Percentiles rank a stretch among this genome's conserved stretches.
phyloP scores from a whole-genome alignment of 2,797 vertebrate species.

The Halcyon chelicuti region DNA sequence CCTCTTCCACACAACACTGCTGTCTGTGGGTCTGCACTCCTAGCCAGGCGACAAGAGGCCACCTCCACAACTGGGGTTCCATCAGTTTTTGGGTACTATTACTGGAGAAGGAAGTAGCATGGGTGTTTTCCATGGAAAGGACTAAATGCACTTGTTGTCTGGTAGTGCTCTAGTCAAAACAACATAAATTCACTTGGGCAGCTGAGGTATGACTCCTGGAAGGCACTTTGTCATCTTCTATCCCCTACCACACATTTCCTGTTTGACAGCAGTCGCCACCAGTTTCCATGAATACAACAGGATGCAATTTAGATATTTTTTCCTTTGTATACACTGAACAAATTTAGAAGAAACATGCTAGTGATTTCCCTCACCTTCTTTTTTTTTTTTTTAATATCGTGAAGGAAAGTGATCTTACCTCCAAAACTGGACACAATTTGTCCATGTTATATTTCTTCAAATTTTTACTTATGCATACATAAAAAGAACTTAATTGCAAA shows the following conservation, averaged over 20 bases:
- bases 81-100: rapidly evolving
- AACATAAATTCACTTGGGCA: neutral
- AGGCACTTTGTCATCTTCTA: neutral
- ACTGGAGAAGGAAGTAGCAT: neutral
- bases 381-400: neutral
- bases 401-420: neutral
- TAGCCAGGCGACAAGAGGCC: neutral
- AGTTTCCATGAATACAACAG: neutral
- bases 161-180: neutral
- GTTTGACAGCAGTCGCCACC: neutral
- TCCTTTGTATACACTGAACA: neutral
- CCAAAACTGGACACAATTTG: neutral
- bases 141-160: neutral
- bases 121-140: neutral
- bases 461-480: neutral
- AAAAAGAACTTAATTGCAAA: neutral
- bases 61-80: neutral
- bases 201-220: neutral
- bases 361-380: neutral
- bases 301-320: neutral
- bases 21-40: rapidly evolving
- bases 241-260: neutral
- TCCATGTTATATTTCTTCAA: neutral
- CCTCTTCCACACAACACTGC: neutral
- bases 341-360: neutral